These are phyloP conservation scores for Crotalus tigris DNA, from an alignment of 2,113 vertebrate genomes.

Conservation along the genomic window DNA sequence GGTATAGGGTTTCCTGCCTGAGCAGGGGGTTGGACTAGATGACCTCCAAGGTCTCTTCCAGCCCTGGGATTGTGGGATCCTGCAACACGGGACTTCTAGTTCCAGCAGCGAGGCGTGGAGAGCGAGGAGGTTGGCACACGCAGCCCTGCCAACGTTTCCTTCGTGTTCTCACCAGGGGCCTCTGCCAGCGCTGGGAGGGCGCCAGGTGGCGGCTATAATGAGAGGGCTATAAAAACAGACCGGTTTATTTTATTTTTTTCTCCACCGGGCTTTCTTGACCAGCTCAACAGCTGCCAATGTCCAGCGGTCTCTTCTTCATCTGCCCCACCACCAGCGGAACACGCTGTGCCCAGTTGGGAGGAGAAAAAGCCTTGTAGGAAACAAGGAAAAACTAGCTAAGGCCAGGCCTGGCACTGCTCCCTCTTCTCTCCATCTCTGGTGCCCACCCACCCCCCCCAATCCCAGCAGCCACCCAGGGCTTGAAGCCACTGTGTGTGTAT, in stretches of 20 bases:
- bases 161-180: neutral
- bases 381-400: neutral
- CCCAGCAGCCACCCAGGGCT: neutral
- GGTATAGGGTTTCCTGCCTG: no score
- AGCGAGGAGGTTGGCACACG: neutral
- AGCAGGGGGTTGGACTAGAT: no score
- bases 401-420: neutral
- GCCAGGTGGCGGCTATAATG: neutral
- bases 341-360: neutral
- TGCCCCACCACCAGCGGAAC: neutral
- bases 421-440: neutral
- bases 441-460: neutral
- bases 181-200: neutral
- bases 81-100: rapidly evolving
- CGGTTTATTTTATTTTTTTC: neutral
- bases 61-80: neutral
- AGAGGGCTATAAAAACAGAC: neutral
- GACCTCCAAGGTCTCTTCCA: no score
- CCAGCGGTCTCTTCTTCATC: neutral
- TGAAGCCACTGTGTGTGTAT: no score
- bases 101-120: neutral
- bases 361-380: neutral
- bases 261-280: neutral
- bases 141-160: neutral
- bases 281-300: neutral